Base-by-base conservation (phyloP, 1,140 invertebrate species). In the Hormaphis cornu region DNA sequence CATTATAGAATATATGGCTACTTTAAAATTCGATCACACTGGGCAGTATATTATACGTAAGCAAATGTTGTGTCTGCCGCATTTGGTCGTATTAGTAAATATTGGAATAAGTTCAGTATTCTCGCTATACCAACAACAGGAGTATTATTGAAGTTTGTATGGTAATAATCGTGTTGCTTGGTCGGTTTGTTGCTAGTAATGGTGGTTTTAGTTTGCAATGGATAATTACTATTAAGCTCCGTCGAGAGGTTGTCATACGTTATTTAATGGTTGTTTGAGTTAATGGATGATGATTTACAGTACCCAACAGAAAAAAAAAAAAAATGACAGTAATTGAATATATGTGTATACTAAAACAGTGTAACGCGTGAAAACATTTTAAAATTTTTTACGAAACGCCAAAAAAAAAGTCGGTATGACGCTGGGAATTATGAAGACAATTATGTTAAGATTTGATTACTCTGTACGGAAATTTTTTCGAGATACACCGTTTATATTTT, bases 171-270 rank as follows among this genome's bases (percentile, higher is more conserved):
- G 52, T 54, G 30, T 54, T 12, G 30, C 53, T 30, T 56, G 8
- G 14, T 56, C 12, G 9, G 4, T 33, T 6, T 6, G 9, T 22
- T 14, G 30, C 33, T 37, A 5, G 33, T 56, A 56, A 56, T 8
- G 35, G 37, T 56, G n/a, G n/a, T 56, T 20, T 56, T 56, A 9
- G 28, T 56, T 56, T 56, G 22, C 33, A 35, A 56, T 37, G 22
- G 53, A 33, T 37, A 56, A 53, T 53, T 37, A 56, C 37, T 56
- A 35, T 56, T 56, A n/a, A n/a, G n/a, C n/a, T n/a, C n/a, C n/a
- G n/a, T 56, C 20, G 53, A 56, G 30, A 53, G 7, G 20, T 35
- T 22, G 28, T 20, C 20, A 6, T n/a, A n/a, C 26, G 9, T 18
- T 56, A 56, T 37, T 56, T n/a, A n/a, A 56, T 54, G 35, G 40